Evolutionary conservation across 1,140 invertebrate species (phyloP).

Genomic region (Musca vetustissima): DNA sequence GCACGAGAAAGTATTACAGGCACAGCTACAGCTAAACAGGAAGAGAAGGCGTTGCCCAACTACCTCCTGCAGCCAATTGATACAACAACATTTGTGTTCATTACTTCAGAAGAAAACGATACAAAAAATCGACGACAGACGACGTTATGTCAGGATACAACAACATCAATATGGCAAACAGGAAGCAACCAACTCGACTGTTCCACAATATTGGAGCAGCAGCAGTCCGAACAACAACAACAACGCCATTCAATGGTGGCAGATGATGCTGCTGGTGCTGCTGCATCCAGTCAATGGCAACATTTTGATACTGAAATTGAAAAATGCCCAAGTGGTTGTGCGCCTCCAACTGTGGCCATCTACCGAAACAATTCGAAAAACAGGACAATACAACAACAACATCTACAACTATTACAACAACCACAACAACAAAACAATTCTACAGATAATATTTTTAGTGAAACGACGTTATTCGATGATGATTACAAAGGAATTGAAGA

Average conservation of each 20-base stretch:
- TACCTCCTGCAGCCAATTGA: not conserved
- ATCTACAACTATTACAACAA: conserved; percentile 4
- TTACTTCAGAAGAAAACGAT: conserved; percentile 24
- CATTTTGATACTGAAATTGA: not conserved
- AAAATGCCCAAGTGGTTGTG: not conserved
- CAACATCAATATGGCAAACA: not conserved
- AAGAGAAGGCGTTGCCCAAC: not conserved
- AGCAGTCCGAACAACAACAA: not conserved
- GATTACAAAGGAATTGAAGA: conserved; percentile 22
- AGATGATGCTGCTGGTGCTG: conserved; percentile 7
- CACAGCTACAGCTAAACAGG: not conserved
- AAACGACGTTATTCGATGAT: not conserved
- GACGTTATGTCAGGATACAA: conserved; percentile 17
- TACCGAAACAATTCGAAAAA: too few species aligned
- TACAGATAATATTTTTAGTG: not conserved
- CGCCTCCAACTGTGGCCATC: too few species aligned
- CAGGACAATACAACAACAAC: conserved; percentile 35
- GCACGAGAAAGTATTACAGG: not conserved
- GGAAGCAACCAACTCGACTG: too few species aligned
- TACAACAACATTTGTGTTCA: conserved; percentile 18
- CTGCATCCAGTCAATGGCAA: not conserved
- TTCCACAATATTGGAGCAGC: too few species aligned
- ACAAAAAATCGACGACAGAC: conserved; percentile 27
- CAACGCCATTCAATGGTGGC: not conserved
- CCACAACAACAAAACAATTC: not conserved